Evolutionary conservation across 2,888 invertebrate genomes (phyloP).

Genomic region (Eubasilissa splendida): DNA sequence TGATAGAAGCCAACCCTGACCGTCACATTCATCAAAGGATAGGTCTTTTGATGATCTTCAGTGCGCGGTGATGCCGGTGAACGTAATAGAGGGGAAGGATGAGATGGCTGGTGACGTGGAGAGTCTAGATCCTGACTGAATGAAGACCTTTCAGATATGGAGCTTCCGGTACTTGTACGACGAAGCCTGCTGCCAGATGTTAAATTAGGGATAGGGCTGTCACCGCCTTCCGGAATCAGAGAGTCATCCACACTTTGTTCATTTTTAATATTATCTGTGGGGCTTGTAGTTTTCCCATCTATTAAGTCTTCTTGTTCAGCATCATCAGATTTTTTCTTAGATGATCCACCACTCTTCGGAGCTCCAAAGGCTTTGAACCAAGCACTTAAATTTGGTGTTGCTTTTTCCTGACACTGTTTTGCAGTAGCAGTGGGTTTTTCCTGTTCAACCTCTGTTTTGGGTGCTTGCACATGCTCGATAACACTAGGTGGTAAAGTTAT

Average conservation of each 20-base stretch:
- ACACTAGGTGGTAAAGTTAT: constrained; percentile 57
- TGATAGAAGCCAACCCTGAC: constrained; percentile 92
- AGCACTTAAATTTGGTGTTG: constrained; percentile 89
- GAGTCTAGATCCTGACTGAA: constrained; percentile 85
- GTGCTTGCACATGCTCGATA: constrained; percentile 59
- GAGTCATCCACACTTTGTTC: constrained; percentile 66
- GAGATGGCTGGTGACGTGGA: constrained; percentile 82
- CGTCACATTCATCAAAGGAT: constrained; percentile 85
- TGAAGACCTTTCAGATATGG: constrained; percentile 84
- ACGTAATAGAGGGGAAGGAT: constrained; percentile 81
- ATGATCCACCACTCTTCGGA: constrained; percentile 76
- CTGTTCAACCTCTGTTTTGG: constrained; percentile 62
- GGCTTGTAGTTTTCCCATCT: constrained; percentile 64
- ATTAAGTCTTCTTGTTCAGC: constrained; percentile 68
- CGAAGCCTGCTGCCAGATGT: constrained; percentile 73
- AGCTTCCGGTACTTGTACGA: constrained; percentile 85
- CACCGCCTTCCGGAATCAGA: constrained; percentile 68
- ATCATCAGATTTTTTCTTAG: constrained; percentile 76
- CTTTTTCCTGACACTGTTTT: constrained; percentile 75
- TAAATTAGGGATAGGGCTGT: constrained; percentile 66
- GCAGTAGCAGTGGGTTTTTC: constrained; percentile 60
- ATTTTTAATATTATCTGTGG: constrained; percentile 65
- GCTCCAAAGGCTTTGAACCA: constrained; percentile 95
- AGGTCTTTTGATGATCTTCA: constrained; percentile 79
- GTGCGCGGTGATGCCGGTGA: constrained; percentile 85